Evolutionary conservation across 2,797 vertebrate species (phyloP), one percentile per base, ranked within the genome.

Genomic region (Leucoraja ocellata): DNA sequence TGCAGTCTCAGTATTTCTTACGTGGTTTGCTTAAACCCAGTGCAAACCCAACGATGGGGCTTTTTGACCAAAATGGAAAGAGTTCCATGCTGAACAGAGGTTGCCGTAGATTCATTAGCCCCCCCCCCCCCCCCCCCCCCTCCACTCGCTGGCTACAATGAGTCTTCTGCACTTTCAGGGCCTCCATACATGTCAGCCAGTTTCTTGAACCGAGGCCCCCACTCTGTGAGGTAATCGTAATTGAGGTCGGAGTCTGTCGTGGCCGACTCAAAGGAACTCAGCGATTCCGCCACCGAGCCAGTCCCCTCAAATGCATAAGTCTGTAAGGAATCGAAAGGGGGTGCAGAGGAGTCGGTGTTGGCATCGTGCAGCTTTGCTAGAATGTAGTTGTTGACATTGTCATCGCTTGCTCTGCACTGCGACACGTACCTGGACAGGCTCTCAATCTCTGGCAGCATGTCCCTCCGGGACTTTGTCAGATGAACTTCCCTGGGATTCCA

Each of bases 251-350:
- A 96, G 95, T 98, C 98, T 39, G 97, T 97, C 0, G 96, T 95
- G 76, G 96, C 97, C 0, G 98, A 98, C 94, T 99, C 98, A 93
- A 99, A 95, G 6, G 98, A 99, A 95, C 98, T 99, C 94, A 99
- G 97, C 0, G 98, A 99, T 84, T 98, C 98, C 0, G 98, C 98
- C 3, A 97, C 96, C 0, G 98, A 99, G 73, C 98, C 98, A 0
- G 97, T 98, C 4, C 98, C 98, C 94, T 99, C 98, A 65, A 98
- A 98, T 95, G 97, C 97, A 94, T 98, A 99, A 0, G 98, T 99
- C 96, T 98, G 98, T 14, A 99, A 97, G n/a, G 98, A 99, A 96
- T 99, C 98, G 0, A 98, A 98, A 13, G 98, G 98, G 39, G 98
- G 98, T 0, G 98, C 98, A 94, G 98, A 97, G 63, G 97, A 95